A percentile compares a stretch with the other conserved stretches of the same genome.
phyloP scores from a whole-genome alignment of 2,888 invertebrate genomes.

The Xanthia togata region DNA sequence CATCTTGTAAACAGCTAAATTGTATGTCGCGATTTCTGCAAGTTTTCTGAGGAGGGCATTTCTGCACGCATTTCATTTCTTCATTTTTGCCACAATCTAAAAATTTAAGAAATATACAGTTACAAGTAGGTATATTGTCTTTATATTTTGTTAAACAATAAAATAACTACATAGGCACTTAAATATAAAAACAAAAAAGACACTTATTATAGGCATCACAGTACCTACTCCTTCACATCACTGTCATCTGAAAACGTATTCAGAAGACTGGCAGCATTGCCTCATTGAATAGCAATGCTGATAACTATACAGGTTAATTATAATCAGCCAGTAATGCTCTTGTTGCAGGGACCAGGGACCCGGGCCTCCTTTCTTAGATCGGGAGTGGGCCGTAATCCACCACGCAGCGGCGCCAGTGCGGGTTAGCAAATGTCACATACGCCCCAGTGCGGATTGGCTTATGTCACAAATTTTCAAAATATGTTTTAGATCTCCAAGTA shows the following conservation, averaged over 20 bases:
- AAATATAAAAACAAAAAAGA: not conserved
- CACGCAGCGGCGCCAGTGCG: not conserved
- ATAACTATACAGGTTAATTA: not conserved
- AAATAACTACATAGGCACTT: too few species aligned
- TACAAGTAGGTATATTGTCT: too few species aligned
- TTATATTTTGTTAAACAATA: too few species aligned
- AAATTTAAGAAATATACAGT: not conserved
- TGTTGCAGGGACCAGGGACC: not conserved
- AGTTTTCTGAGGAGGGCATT: slow-evolving; percentile 32
- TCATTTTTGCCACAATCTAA: slow-evolving; percentile 26
- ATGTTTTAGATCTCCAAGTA: not conserved
- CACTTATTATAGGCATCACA: not conserved
- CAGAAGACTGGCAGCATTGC: not conserved
- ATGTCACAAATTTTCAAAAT: not conserved
- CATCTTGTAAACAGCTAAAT: not conserved
- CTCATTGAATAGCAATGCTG: not conserved
- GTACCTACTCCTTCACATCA: not conserved
- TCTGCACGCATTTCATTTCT: slow-evolving; percentile 21
- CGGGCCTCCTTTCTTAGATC: not conserved
- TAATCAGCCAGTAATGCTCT: not conserved
- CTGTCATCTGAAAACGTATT: not conserved
- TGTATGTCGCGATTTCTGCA: slow-evolving; percentile 17
- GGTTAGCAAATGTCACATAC: not conserved
- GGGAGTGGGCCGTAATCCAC: not conserved
- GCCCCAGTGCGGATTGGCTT: too few species aligned